Percentiles rank a stretch among this genome's conserved stretches.
Evolutionary conservation across 2,797 vertebrate genomes (phyloP).

Genomic region (Poeciliopsis gracilis): DNA sequence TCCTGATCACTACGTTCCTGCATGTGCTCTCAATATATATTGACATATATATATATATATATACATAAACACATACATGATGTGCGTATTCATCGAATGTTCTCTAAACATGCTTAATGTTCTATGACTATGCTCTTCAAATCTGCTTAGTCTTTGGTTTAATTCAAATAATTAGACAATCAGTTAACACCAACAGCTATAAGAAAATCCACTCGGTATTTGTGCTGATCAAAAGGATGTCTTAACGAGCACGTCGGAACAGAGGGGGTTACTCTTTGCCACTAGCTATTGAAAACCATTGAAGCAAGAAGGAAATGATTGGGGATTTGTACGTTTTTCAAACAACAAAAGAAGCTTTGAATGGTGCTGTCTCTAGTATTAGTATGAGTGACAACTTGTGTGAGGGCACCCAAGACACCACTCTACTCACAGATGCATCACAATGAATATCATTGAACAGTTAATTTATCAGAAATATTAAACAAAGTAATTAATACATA

Average conservation of each 20-base stretch:
- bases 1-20: not conserved
- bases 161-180: slow-evolving; percentile 64
- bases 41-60: too few relatives aligned
- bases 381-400: not conserved
- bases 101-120: slow-evolving; percentile 40
- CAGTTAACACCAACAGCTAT: slow-evolving; percentile 47
- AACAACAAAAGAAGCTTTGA: slow-evolving; percentile 1
- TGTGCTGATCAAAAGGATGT: slow-evolving; percentile 53
- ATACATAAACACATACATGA: too few relatives aligned
- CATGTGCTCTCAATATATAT: slow-evolving; percentile 46
- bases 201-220: slow-evolving; percentile 42
- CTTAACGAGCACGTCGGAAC: slow-evolving; percentile 49
- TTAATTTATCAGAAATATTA: not conserved
- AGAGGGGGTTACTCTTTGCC: slow-evolving; percentile 34
- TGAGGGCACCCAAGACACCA: not conserved
- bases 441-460: not conserved
- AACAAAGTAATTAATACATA: not conserved
- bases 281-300: slow-evolving; percentile 27
- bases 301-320: slow-evolving; percentile 1
- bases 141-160: slow-evolving; percentile 53
- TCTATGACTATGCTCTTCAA: slow-evolving; percentile 41
- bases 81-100: too few relatives aligned
- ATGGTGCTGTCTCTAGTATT: not conserved
- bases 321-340: slow-evolving; percentile 13
- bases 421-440: not conserved